Percentiles rank a stretch among this genome's conserved stretches.
Evolutionary conservation across 2,888 invertebrate species (phyloP).

Genomic region (Lasioglossum calceatum): DNA sequence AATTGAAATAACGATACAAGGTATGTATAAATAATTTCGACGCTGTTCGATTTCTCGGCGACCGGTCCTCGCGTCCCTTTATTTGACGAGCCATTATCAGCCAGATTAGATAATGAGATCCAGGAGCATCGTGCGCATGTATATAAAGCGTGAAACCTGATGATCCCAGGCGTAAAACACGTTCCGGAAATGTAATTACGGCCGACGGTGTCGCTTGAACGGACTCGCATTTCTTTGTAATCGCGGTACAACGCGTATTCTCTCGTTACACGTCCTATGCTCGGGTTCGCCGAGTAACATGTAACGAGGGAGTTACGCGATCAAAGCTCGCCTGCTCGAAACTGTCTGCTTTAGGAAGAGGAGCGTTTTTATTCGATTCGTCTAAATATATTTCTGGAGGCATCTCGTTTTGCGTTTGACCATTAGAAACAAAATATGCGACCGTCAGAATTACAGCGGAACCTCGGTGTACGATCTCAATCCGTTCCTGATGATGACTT

Average conservation of each 20-base stretch:
- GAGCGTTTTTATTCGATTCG: too few relatives aligned
- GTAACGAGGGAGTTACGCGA: background rate
- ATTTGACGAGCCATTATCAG: slow-evolving; percentile 17
- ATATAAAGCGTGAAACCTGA: slow-evolving; percentile 25
- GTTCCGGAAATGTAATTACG: slow-evolving; percentile 46
- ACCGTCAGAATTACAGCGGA: background rate
- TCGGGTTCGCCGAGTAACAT: background rate
- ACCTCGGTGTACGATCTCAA: too few relatives aligned
- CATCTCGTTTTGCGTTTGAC: too few relatives aligned
- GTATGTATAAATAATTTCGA: background rate
- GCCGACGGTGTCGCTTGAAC: slow-evolving; percentile 16
- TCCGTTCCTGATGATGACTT: too few relatives aligned
- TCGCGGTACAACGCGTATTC: slow-evolving; percentile 8
- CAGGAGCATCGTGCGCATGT: background rate
- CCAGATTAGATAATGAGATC: slow-evolving; percentile 39
- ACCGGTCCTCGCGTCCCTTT: background rate
- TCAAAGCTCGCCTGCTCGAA: background rate
- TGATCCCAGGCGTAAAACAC: slow-evolving; percentile 1
- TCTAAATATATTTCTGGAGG: too few relatives aligned
- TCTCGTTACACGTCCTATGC: background rate
- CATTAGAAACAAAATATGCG: too few relatives aligned
- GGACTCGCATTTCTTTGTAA: slow-evolving; percentile 13
- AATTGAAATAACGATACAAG: background rate
- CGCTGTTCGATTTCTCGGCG: slow-evolving; percentile 9
- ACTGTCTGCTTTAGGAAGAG: background rate